Base-by-base conservation (phyloP, 2,113 vertebrate genomes). In the Brachyistius frenatus region DNA sequence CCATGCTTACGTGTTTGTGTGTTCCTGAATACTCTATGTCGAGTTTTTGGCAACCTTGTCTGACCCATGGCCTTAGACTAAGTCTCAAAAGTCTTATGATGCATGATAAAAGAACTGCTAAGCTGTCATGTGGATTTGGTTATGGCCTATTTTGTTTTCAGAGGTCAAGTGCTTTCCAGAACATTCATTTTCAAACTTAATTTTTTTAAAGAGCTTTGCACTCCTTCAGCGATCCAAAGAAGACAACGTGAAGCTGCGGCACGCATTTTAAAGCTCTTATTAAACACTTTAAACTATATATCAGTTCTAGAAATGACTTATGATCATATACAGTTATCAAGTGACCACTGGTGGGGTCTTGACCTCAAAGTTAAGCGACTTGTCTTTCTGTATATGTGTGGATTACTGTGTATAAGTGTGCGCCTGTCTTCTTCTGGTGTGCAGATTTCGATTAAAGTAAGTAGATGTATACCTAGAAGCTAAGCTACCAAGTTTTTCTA, bases 401-500 rank as follows among this genome's bases (percentile, higher is more conserved):
- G 10, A 41, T 41, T 16, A 15, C 2, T 46, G 5, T 16, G 7
- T 35, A 6, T 47, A 44, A 53, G 65, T 37, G 41, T 58, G 60
- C 33, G 15, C 7, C 15, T 30, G 46, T n/a, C 33, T 32, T 75
- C 41, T 41, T 36, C 32, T 66, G 9, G 16, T 57, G 31, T 55
- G 73, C 33, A 65, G 55, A 68, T 66, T 66, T 68, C 35, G 64
- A 15, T 52, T 31, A 64, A 30, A 55, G 46, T 47, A 35, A 77
- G 60, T 11, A 49, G 16, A 14, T 58, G n/a, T n/a, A 64, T 11
- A 68, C 30, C 39, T 16, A 23, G 13, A 66, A 63, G 66, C 46
- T 33, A 56, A 76, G 54, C 73, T 54, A 44, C 53, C 39, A 11
- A 69, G 33, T 53, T 44, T 57, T 52, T 67, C 46, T 46, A 41